Evolutionary conservation across 2,113 vertebrate genomes (phyloP), one percentile per base, ranked within the genome.

Genomic region (Neofelis nebulosa): DNA sequence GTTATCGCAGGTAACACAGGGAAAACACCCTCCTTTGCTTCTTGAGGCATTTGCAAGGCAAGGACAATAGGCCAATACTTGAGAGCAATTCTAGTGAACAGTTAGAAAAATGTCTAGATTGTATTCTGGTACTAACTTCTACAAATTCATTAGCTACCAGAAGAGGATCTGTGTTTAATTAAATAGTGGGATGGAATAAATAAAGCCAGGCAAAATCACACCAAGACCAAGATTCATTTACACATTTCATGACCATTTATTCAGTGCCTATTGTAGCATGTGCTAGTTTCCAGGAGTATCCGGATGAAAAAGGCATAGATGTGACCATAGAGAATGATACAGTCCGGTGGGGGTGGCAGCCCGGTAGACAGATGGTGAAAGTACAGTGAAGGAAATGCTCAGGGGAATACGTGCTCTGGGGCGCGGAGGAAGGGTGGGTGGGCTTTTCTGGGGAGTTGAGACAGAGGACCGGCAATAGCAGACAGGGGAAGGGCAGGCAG

Each of bases 191-290:
- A 61, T 29, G 14, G 36, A 80, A 50, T 89, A 48, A 83, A 78
- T 73, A 74, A 74, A 73, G 11, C 18, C 23, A 41, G 50, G 48
- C 61, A 91, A 81, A 82, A 63, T 55, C 36, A 83, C 79, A 50
- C 21, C 38, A 36, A 61, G 71, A 52, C 14, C 19, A 52, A 57
- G 38, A 80, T 50, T 76, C 52, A 41, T 2, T 95, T 29, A 36
- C 45, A 73, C 7, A 14, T 19, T 95, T 82, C 83, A 5, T 18
- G 33, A 29, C 85, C 16, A 25, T 21, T 81, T 71, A 48, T 91
- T 41, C 0, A 0, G 41, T 29, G 12, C 31, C 7, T 61, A 4
- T 9, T 19, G 2, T 88, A 57, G 25, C 21, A 0, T 15, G 7
- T 52, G 29, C 33, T 95, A 19, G n/a, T 55, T 79, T 92, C 57